A percentile compares a stretch with the other conserved stretches of the same genome.
Evolutionary conservation across 2,888 invertebrate genomes (phyloP).

Genomic region (Leptinotarsa peninsularis): DNA sequence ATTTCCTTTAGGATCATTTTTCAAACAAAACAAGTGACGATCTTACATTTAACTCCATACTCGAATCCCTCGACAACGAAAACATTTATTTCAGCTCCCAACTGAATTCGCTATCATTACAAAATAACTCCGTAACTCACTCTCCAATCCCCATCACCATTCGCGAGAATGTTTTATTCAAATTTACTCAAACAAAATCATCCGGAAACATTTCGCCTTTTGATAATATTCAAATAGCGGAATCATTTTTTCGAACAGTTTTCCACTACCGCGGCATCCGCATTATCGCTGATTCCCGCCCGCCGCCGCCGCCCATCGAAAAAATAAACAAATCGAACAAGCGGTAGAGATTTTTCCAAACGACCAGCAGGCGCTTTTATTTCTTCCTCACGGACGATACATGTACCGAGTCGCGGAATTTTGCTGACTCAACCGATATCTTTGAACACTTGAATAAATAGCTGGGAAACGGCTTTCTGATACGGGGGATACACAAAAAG

Average conservation of each 20-base stretch:
- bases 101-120: constrained; percentile 9
- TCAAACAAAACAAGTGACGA: background rate
- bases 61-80: background rate
- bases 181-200: constrained; percentile 42
- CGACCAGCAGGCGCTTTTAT: background rate
- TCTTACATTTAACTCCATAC: background rate
- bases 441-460: constrained; percentile 5
- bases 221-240: constrained; percentile 35
- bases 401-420: background rate
- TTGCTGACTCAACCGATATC: background rate
- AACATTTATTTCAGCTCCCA: background rate
- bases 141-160: constrained; percentile 31
- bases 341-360: constrained; percentile 11
- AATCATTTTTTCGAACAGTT: constrained; percentile 29
- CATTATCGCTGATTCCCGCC: background rate
- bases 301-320: background rate
- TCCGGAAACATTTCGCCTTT: constrained; percentile 36
- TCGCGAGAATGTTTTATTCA: constrained; percentile 35
- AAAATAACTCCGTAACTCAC: constrained; percentile 35
- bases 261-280: background rate
- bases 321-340: constrained; percentile 1
- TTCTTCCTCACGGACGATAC: background rate
- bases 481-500: background rate
- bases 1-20: background rate
- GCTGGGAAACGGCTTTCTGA: background rate